Evolutionary conservation across 2,888 invertebrate species (phyloP), one percentile per base, ranked within the genome.

Genomic region (Eulithis testata): DNA sequence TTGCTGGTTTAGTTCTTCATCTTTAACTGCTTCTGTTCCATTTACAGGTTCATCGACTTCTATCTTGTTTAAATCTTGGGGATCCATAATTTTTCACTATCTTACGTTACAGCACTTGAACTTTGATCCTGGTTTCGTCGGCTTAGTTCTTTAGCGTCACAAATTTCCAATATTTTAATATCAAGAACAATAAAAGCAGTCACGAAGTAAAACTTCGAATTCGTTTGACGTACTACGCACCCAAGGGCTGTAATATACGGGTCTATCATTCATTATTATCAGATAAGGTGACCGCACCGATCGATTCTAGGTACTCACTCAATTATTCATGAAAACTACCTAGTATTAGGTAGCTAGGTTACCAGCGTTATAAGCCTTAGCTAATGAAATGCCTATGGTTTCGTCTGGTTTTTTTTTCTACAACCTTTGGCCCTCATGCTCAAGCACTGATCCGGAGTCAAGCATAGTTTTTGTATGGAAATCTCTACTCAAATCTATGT

Each of bases 251-350:
- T 65, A 61, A 63, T 56, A n/a, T 27, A 40, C 58, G 60, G 21
- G 21, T 21, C 21, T 65, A 63, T 70, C 64, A 43, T 61, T 44
- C 60, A 37, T 56, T n/a, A 45, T 58, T 68, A 66, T 68, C 68
- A 51, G 70, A 68, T 70, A 64, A 68, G 53, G 43, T 4, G 21
- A 21, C 2, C 21, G 21, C 21, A 21, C 21, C 21, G 2, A 50
- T 65, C 50, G 60, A 60, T 68, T 60, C 64, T 58, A 44, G 57
- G 60, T 21, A 68, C 14, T 50, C 9, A 37, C 37, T 37, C 4
- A 36, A 63, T 61, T 60, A 65, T 47, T 69, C 69, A 52, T 31
- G 31, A 69, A 60, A 49, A 14, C 12, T 43, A 54, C 27, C 44
- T 54, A 12, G 47, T 47, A 14, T 45, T 14, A 47, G 14, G 2